Evolutionary conservation across 2,113 vertebrate genomes (phyloP).

Genomic region (Diadophis punctatus): DNA sequence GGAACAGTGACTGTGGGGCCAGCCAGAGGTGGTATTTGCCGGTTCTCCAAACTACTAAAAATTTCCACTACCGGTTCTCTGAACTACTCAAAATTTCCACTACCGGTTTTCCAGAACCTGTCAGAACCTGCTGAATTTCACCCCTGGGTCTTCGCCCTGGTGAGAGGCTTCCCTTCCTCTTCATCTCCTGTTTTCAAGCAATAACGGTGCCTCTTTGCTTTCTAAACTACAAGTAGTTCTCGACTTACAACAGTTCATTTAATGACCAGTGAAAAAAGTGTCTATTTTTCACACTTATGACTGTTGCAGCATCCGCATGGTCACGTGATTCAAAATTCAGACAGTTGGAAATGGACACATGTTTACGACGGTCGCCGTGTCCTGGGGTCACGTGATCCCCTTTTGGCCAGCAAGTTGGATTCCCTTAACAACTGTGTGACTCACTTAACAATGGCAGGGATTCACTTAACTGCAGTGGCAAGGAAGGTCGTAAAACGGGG

Average conservation of each 20-base stretch:
- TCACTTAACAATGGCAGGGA: not conserved
- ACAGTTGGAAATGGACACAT: not conserved
- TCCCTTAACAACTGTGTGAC: not conserved
- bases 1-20: too few relatives aligned
- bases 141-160: not conserved
- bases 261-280: not conserved
- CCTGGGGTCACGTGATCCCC: not conserved
- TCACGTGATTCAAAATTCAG: not conserved
- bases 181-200: conserved; percentile 5
- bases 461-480: not conserved
- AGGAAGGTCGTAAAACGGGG: not conserved
- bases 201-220: not conserved
- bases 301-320: too few relatives aligned
- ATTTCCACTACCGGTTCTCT: too few relatives aligned
- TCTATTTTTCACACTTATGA: not conserved
- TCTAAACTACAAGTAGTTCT: not conserved
- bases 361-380: not conserved
- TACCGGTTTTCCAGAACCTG: too few relatives aligned
- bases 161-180: too few relatives aligned
- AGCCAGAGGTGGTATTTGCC: too few relatives aligned
- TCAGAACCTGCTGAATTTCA: too few relatives aligned
- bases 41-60: too few relatives aligned
- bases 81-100: too few relatives aligned
- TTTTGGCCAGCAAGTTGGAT: not conserved
- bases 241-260: not conserved